Evolutionary conservation across 2,888 invertebrate genomes (phyloP).

Genomic region (Tetanocera ferruginea): DNA sequence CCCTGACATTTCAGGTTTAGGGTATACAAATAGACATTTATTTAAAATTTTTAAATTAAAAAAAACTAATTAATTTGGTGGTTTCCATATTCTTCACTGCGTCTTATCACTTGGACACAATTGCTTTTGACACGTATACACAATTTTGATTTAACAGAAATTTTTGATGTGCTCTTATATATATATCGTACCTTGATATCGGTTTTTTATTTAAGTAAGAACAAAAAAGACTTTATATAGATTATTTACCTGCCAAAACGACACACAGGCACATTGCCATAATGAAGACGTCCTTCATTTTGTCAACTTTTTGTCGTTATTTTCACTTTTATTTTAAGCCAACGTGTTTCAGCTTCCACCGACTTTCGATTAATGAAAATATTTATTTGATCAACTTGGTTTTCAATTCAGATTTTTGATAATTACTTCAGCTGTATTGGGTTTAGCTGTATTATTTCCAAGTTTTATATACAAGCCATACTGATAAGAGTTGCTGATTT

Average conservation of each 20-base stretch:
- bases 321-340: slow-evolving; percentile 42
- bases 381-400: background rate
- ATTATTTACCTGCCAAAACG: slow-evolving; percentile 64
- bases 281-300: slow-evolving; percentile 64
- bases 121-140: no score
- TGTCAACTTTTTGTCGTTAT: slow-evolving; percentile 30
- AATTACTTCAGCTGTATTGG: background rate
- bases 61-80: no score
- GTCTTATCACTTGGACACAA: no score
- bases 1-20: no score
- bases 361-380: slow-evolving; percentile 58
- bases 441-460: background rate
- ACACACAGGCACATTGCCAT: slow-evolving; percentile 65
- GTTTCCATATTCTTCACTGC: no score
- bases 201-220: no score
- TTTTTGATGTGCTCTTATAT: no score
- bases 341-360: slow-evolving; percentile 55
- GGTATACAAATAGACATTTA: no score
- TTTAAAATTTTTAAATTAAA: no score
- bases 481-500: slow-evolving; percentile 5
- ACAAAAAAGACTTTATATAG: no score
- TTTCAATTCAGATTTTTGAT: slow-evolving; percentile 6
- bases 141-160: no score
- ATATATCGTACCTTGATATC: no score
- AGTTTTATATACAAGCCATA: background rate